Base-by-base conservation (phyloP, 2,888 invertebrate genomes). In the Entomobrya proxima region DNA sequence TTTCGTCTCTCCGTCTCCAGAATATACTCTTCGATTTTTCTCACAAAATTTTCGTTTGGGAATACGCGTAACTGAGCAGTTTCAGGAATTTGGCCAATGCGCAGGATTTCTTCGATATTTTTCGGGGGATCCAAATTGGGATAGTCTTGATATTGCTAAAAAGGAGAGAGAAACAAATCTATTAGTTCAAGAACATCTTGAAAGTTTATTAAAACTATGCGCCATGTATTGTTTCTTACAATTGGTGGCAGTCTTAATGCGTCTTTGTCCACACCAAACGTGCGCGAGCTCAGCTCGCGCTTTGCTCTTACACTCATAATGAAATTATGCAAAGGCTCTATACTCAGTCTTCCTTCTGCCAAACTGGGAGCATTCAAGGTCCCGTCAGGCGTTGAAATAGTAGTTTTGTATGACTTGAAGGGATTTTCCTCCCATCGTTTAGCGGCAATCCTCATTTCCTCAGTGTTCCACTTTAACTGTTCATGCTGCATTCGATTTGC, bases 11-110 rank as follows among this genome's bases (percentile, higher is more conserved):
- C 97, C 64, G 97, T 96, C 92, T 98, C 98, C 90, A 98, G 92
- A 79, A 96, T 95, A 92, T 96, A 97, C 91, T 97, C 97, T 92
- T 97, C 97, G 72, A 97, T 95, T 69, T 96, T 93, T 92, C 83
- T 78, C 1, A 88, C 76, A 50, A 69, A 86, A 47, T 89, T 89
- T 67, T 90, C 90, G 50, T 78, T 83, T 9, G 87, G 85, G 13
- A 90, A 77, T 11, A 87, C 58, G 13, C 89, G 88, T 37, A 89
- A 40, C 32, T 76, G 78, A 58, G 89, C 85, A 47, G 88, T 88
- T 52, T 88, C 87, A 44, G 87, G 85, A 24, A 84, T 82, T 55
- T 85, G 87, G 30, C 85, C 86, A 2, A 89, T 67, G 50, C 87
- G 86, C 21, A 76, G 85, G 9, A 90, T 77, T 50, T 88, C 89